Percentiles rank a stretch among this genome's conserved stretches.
Conservation (phyloP, 2,888 invertebrate genomes). For the Morpho achilles region DNA sequence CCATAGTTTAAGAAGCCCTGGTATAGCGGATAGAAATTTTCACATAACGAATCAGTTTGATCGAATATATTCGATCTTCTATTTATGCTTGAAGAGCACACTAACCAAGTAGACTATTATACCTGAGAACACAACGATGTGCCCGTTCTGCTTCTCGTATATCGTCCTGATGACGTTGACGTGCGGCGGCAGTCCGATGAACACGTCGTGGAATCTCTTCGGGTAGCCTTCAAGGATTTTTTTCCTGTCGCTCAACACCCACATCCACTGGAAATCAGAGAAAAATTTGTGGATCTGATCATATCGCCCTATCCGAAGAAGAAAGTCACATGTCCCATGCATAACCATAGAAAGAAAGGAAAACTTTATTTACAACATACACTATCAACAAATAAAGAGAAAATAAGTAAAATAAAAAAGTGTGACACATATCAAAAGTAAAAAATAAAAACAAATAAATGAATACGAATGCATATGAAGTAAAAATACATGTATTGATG, state of each 20-base stretch:
- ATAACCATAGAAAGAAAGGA: neutral
- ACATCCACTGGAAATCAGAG: conserved; percentile 76
- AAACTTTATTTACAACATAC: neutral
- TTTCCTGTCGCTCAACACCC: conserved; percentile 75
- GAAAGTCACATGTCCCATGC: too few species aligned
- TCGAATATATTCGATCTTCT: too few species aligned
- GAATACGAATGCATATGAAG: too few species aligned
- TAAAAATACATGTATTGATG: too few species aligned
- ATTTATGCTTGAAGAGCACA: too few species aligned
- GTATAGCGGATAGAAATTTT: too few species aligned
- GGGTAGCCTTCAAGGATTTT: conserved; percentile 52
- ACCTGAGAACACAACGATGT: conserved; percentile 84
- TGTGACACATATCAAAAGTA: neutral
- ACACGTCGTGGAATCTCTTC: conserved; percentile 76
- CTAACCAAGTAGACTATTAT: conserved; percentile 7
- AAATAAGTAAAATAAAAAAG: neutral
- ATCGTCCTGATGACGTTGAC: conserved; percentile 82
- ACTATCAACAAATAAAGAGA: neutral
- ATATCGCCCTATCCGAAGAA: too few species aligned
- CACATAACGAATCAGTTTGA: too few species aligned
- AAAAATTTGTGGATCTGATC: neutral
- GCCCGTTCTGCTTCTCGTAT: conserved; percentile 83
- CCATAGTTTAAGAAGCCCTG: too few species aligned
- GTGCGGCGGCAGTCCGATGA: conserved; percentile 77
- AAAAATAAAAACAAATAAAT: too few species aligned